Evolutionary conservation across 2,797 vertebrate genomes (phyloP), one percentile per base, ranked within the genome.

Genomic region (Clarias laeviceps): DNA sequence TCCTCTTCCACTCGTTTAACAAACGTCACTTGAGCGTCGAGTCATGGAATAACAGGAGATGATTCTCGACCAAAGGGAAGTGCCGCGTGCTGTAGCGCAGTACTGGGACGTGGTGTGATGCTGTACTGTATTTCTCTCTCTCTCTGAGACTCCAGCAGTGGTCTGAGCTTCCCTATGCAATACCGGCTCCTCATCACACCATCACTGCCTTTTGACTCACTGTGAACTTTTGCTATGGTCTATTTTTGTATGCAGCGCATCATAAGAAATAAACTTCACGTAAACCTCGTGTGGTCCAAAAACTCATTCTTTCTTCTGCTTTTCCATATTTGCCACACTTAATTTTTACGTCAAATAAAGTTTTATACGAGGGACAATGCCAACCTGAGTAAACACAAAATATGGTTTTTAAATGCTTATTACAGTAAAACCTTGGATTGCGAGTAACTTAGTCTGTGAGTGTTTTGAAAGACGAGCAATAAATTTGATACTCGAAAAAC

Each of bases 161-260:
- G 34, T 80, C 82, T 70, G 68, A 24, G 15, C 56, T 40, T 78
- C 50, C 84, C 74, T 66, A 89, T 89, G 89, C 90, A 90, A 82
- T 76, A n/a, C 45, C 82, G 57, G 24, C 9, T 69, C 88, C 84
- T 86, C 86, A 89, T 82, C 91, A 89, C 90, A 86, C 86, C 70
- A 94, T 95, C 94, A 94, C 95, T 95, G 94, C 94, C 94, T 95
- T 94, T 95, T 37, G 94, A 94, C 93, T 96, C 94, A 96, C 96
- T 96, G 95, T 96, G 95, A 96, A 95, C 93, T 81, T 92, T 88
- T 95, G 92, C 89, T 95, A 96, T 92, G 94, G 91, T 95, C 93
- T 96, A 96, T 97, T 97, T 97, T 96, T 97, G 92, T 94, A 94
- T 91, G 85, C 92, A 93, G 91, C 94, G 94, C 92, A 95, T 94